These are phyloP conservation scores for Lepilemur ruficaudatus DNA, from an alignment of 2,797 vertebrate species.

Conservation along the genomic window DNA sequence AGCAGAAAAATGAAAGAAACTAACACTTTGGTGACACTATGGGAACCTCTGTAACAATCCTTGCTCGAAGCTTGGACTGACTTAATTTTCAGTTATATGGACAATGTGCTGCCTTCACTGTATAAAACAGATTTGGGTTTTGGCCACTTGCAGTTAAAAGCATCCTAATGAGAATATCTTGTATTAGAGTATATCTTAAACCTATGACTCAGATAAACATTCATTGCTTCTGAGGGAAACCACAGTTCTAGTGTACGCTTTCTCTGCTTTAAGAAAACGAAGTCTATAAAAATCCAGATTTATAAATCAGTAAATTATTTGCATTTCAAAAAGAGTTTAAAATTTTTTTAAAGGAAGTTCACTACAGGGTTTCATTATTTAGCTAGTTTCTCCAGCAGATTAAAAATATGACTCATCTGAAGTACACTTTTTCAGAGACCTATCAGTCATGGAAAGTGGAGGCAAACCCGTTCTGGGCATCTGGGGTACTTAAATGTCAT, in stretches of 20 bases:
- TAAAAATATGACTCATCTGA: neutral
- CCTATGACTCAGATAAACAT: neutral
- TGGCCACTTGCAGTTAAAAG: neutral
- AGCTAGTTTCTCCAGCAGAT: neutral
- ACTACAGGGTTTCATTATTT: neutral
- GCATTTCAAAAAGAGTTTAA: neutral
- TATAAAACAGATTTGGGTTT: neutral
- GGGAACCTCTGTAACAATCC: neutral
- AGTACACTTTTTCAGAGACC: neutral
- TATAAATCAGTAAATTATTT: neutral
- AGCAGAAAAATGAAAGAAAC: neutral
- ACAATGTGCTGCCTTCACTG: neutral
- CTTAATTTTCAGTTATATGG: neutral
- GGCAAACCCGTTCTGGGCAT: neutral
- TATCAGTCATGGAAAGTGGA: neutral
- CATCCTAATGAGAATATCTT: neutral
- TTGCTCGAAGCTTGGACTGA: neutral
- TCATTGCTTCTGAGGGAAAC: neutral
- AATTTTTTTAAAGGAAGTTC: neutral
- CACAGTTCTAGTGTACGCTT: neutral
- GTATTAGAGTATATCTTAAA: neutral
- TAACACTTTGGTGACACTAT: neutral
- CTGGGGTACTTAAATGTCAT: neutral
- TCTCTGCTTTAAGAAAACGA: neutral
- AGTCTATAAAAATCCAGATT: neutral